Percentiles rank a stretch among this genome's conserved stretches.
phyloP scores from a whole-genome alignment of 1,140 invertebrate genomes.

The Sycobia sp. region DNA sequence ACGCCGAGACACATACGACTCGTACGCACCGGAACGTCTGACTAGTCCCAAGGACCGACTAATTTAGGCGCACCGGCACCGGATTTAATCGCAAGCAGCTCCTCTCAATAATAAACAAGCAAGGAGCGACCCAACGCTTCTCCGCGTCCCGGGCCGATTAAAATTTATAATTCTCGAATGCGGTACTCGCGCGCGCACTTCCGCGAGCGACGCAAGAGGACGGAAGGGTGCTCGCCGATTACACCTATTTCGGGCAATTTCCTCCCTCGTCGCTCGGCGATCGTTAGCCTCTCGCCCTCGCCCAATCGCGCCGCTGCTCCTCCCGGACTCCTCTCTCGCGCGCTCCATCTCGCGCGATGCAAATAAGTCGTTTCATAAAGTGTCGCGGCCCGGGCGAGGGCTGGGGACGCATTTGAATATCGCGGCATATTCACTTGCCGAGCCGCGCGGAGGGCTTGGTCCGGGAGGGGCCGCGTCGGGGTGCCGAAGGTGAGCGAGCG shows the following conservation, averaged over 20 bases:
- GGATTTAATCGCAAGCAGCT: constrained; percentile 23
- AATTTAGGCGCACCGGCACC: constrained; percentile 25
- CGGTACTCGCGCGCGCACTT: neutral
- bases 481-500: constrained; percentile 32
- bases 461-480: constrained; percentile 5
- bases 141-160: constrained; percentile 4
- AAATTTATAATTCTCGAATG: constrained; percentile 17
- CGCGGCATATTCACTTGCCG: constrained; percentile 58
- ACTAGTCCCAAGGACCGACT: constrained; percentile 17
- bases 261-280: neutral
- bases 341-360: constrained; percentile 30
- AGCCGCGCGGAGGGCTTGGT: constrained; percentile 6
- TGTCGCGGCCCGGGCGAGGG: constrained; percentile 40
- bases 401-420: constrained; percentile 55
- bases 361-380: constrained; percentile 59
- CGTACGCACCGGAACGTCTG: too few species aligned
- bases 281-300: neutral
- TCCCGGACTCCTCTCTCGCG: neutral
- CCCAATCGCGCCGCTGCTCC: neutral
- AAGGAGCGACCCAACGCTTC: neutral
- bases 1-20: too few species aligned
- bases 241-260: constrained; percentile 16
- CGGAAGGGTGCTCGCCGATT: neutral
- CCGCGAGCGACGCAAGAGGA: too few species aligned
- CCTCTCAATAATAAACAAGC: constrained; percentile 28